These are phyloP conservation scores for Cyprinodon tularosa DNA, from an alignment of 2,113 vertebrate species.

Conservation along the genomic window DNA sequence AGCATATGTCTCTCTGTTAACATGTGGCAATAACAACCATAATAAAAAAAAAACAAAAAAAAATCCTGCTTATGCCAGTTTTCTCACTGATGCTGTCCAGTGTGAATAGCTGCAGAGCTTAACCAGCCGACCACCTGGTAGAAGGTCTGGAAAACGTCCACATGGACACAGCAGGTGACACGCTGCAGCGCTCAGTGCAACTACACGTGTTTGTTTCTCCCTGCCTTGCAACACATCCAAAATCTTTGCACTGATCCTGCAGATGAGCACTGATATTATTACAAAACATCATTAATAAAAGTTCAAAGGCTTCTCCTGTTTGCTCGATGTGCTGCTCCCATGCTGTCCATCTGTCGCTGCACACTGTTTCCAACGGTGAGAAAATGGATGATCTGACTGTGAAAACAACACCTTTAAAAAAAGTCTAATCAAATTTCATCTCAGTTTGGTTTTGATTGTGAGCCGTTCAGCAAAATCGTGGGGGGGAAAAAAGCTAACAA, in stretches of 20 bases:
- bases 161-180: not conserved
- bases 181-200: not conserved
- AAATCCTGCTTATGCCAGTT: not conserved
- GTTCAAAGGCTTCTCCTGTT: not conserved
- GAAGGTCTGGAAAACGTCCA: not conserved
- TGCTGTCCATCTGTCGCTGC: not conserved
- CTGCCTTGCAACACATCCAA: not conserved
- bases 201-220: not conserved
- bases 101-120: not conserved
- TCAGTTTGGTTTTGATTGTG: not conserved
- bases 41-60: not conserved
- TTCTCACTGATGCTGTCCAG: not conserved
- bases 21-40: not conserved
- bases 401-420: not conserved
- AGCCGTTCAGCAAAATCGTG: not conserved
- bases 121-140: not conserved
- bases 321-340: not conserved
- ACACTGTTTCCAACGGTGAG: not conserved
- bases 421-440: not conserved
- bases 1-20: not conserved
- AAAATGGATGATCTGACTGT: not conserved
- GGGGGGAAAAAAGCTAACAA: not conserved
- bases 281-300: not conserved
- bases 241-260: not conserved
- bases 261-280: not conserved